Evolutionary conservation across 1,140 invertebrate species (phyloP).

Genomic region (Neuroterus valhalla): DNA sequence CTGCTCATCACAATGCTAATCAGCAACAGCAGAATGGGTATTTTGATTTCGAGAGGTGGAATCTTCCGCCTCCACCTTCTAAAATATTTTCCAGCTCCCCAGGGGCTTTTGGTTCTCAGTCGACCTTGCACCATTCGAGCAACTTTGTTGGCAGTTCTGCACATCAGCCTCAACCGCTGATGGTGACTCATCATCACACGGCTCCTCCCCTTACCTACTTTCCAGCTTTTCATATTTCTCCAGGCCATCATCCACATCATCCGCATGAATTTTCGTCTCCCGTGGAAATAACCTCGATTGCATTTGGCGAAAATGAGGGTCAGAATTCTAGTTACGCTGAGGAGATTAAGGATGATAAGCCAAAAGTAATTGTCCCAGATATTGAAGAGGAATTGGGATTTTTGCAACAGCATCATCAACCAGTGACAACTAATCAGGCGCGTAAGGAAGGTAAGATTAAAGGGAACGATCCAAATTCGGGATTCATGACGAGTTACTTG

Average conservation of each 20-base stretch:
- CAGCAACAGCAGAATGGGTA: constrained; percentile 81
- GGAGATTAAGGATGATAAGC: constrained; percentile 78
- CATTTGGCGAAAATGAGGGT: constrained; percentile 57
- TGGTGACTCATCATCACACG: constrained; percentile 79
- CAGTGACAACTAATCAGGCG: constrained; percentile 42
- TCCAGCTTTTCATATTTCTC: constrained; percentile 79
- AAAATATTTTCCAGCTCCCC: constrained; percentile 80
- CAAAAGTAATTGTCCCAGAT: constrained; percentile 89
- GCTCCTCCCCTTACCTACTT: constrained; percentile 80
- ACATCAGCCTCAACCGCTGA: constrained; percentile 80
- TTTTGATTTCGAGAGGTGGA: constrained; percentile 85
- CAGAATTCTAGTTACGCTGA: constrained; percentile 52
- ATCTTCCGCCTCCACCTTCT: constrained; percentile 78
- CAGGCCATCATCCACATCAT: constrained; percentile 66
- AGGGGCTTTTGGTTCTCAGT: constrained; percentile 76
- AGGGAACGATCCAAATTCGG: constrained; percentile 80
- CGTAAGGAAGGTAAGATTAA: constrained; percentile 73
- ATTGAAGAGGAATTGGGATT: constrained; percentile 90
- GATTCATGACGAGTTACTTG: constrained; percentile 89
- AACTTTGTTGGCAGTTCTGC: constrained; percentile 73
- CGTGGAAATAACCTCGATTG: constrained; percentile 80
- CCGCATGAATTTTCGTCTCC: constrained; percentile 81
- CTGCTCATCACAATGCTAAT: constrained; percentile 81
- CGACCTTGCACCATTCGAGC: constrained; percentile 73
- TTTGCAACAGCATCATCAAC: constrained; percentile 71